Conservation (phyloP, 2,797 vertebrate species). For the Delichon dasypus region DNA sequence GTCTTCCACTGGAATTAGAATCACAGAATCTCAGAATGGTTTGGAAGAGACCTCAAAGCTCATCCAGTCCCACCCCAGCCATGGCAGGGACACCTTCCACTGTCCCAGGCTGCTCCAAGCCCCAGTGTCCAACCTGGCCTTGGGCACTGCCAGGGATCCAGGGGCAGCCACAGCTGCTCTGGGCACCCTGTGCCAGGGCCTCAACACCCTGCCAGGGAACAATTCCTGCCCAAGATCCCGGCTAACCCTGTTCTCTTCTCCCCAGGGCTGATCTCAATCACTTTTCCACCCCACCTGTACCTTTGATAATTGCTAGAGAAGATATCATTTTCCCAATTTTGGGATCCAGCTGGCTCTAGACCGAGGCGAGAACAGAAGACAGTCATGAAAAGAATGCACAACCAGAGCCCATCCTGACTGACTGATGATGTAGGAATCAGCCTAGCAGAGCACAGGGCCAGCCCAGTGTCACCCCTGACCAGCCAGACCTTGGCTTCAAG, state of each 20-base stretch:
- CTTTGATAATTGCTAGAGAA: neutral
- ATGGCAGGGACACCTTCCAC: neutral
- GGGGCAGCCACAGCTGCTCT: neutral
- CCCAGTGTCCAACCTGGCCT: neutral
- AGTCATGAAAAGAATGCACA: neutral
- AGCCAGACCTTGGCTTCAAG: too few species aligned
- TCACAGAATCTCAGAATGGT: neutral
- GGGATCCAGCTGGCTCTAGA: neutral
- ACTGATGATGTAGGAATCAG: neutral
- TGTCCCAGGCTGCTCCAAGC: neutral
- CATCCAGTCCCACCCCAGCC: accelerated
- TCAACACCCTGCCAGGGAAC: neutral
- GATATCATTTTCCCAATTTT: neutral
- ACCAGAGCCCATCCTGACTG: neutral
- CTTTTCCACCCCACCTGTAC: neutral
- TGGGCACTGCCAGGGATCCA: neutral
- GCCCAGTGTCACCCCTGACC: too few species aligned
- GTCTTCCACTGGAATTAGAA: neutral
- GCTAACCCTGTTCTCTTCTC: neutral
- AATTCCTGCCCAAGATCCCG: neutral
- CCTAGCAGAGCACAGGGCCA: too few species aligned
- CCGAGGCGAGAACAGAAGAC: neutral
- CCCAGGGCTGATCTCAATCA: neutral
- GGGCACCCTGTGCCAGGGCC: neutral
- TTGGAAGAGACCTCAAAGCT: neutral